Evolutionary conservation across 2,888 invertebrate species (phyloP).

Genomic region (Caradrina kadenii): DNA sequence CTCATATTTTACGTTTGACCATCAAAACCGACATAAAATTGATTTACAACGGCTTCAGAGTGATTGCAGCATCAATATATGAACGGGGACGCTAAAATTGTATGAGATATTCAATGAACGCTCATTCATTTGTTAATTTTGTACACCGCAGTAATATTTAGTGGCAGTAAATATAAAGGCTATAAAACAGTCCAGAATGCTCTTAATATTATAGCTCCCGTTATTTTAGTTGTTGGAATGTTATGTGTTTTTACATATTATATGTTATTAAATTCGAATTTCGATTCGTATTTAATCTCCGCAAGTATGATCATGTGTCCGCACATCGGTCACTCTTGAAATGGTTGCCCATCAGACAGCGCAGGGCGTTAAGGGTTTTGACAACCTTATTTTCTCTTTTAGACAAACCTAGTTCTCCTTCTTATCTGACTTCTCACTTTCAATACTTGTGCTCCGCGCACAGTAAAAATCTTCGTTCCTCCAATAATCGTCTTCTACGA

Average conservation of each 20-base stretch:
- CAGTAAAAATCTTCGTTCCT: no score
- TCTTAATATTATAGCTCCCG: slow-evolving; percentile 78
- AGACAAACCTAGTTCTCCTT: no score
- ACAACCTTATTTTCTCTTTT: no score
- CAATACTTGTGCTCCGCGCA: no score
- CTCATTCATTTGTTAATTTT: slow-evolving; percentile 88
- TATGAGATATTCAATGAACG: slow-evolving; percentile 81
- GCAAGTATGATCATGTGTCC: no score
- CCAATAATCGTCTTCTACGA: no score
- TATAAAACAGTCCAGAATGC: slow-evolving; percentile 79
- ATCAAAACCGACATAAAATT: slow-evolving; percentile 88
- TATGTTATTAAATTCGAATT: no score
- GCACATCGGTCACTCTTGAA: no score
- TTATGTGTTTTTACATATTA: slow-evolving; percentile 51
- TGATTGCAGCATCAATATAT: slow-evolving; percentile 80
- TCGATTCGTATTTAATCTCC: no score
- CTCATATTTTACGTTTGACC: slow-evolving; percentile 79
- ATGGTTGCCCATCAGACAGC: no score
- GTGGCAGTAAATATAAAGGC: slow-evolving; percentile 82
- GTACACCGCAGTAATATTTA: slow-evolving; percentile 83
- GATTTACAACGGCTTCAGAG: slow-evolving; percentile 82
- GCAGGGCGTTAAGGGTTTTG: no score
- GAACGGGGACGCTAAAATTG: slow-evolving; percentile 80
- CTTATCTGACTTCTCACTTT: no score
- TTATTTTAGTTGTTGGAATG: slow-evolving; percentile 60